A percentile compares a stretch with the other conserved stretches of the same genome.
phyloP scores from a whole-genome alignment of 1,140 invertebrate genomes.

The Trichoplusia ni region DNA sequence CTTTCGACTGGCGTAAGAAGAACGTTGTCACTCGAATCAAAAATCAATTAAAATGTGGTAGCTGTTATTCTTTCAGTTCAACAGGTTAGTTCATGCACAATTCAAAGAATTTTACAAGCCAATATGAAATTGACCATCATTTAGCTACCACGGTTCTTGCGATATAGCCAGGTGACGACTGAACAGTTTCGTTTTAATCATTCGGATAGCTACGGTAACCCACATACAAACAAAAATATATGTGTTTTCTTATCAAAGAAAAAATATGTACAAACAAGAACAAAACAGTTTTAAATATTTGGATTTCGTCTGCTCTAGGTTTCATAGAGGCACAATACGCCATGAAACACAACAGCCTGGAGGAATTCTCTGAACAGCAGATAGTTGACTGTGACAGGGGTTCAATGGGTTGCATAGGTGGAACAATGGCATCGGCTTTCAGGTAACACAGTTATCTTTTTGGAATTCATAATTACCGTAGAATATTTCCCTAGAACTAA shows the following conservation, averaged over 20 bases:
- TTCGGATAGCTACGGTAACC: no score
- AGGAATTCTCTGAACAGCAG: constrained; percentile 10
- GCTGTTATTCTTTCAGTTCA: constrained; percentile 5
- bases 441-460: background rate
- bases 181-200: no score
- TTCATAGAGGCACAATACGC: constrained; percentile 15
- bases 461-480: no score
- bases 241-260: no score
- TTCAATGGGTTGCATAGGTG: background rate
- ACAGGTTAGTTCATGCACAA: background rate
- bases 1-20: background rate
- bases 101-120: background rate
- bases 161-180: no score
- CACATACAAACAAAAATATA: no score
- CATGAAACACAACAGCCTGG: background rate
- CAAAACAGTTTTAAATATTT: no score
- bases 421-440: background rate
- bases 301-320: no score
- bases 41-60: background rate
- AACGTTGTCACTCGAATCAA: background rate
- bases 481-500: no score
- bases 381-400: background rate
- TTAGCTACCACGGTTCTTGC: background rate
- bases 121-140: background rate
- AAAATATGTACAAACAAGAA: no score